Percentiles rank a stretch among this genome's conserved stretches.
phyloP scores from a whole-genome alignment of 2,113 vertebrate genomes.

The Empidonax traillii region DNA sequence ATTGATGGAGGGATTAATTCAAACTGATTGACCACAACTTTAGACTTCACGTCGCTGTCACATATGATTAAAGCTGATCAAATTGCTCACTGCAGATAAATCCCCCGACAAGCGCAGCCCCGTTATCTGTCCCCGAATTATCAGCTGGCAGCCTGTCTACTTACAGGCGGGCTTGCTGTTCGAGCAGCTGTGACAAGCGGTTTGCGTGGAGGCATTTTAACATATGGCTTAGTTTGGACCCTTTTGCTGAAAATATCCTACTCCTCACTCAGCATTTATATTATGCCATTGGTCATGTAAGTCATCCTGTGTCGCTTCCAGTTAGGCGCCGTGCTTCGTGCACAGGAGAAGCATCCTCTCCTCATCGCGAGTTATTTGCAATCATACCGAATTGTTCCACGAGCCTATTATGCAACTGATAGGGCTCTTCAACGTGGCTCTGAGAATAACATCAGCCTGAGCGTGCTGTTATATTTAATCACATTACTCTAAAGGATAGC shows the following conservation, averaged over 20 bases:
- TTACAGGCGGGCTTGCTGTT: not conserved
- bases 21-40: slow-evolving; percentile 49
- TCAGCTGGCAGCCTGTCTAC: not conserved
- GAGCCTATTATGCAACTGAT: not conserved
- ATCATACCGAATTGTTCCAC: not conserved
- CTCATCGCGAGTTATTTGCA: not conserved
- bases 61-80: slow-evolving; percentile 40
- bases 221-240: not conserved
- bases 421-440: slow-evolving; percentile 1
- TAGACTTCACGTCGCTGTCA: slow-evolving; percentile 28
- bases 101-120: not conserved
- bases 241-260: not conserved
- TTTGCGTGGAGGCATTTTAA: not conserved
- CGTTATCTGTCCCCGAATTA: not conserved
- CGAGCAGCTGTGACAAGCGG: not conserved
- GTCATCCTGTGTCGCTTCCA: not conserved
- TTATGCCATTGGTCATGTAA: not conserved
- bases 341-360: not conserved
- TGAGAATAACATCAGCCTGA: not conserved
- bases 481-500: slow-evolving; percentile 23
- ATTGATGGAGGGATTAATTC: slow-evolving; percentile 48
- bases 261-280: not conserved
- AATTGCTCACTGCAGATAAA: not conserved
- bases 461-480: slow-evolving; percentile 24
- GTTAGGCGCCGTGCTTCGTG: not conserved